phyloP scores from a whole-genome alignment of 2,888 invertebrate genomes.

The Escarpia spicata region DNA sequence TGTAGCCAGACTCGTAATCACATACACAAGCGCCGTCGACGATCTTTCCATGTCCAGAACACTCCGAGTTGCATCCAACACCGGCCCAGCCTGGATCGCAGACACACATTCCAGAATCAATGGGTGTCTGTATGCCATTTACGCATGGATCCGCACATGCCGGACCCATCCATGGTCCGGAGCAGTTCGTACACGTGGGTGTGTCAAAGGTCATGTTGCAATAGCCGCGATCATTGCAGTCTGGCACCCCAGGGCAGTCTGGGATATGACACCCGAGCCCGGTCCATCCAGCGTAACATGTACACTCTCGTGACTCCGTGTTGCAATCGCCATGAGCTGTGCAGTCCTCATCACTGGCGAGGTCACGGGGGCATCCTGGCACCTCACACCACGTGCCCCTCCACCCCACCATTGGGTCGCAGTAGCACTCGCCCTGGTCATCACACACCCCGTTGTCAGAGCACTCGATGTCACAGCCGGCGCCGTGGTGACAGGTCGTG shows the following conservation, averaged over 20 bases:
- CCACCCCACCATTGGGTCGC: constrained; percentile 50
- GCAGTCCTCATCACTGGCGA: constrained; percentile 45
- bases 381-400: constrained; percentile 49
- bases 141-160: constrained; percentile 53
- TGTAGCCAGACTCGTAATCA: constrained; percentile 49
- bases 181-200: constrained; percentile 48
- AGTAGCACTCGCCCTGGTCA: constrained; percentile 43
- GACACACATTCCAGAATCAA: constrained; percentile 46
- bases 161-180: constrained; percentile 49
- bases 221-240: constrained; percentile 46
- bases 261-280: constrained; percentile 49
- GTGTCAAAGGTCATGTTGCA: constrained; percentile 46
- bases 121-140: constrained; percentile 46
- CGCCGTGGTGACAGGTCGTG: constrained; percentile 50
- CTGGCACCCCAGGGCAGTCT: constrained; percentile 49
- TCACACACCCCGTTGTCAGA: constrained; percentile 49
- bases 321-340: constrained; percentile 51
- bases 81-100: constrained; percentile 53
- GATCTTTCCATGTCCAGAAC: constrained; percentile 50
- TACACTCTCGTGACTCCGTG: constrained; percentile 45
- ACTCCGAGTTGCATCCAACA: constrained; percentile 52
- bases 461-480: constrained; percentile 51
- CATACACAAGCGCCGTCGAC: constrained; percentile 44
- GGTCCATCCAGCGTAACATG: constrained; percentile 49
- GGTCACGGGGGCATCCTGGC: constrained; percentile 50